Conservation (phyloP, 1,140 invertebrate species). For the Drosophila aff. region DNA sequence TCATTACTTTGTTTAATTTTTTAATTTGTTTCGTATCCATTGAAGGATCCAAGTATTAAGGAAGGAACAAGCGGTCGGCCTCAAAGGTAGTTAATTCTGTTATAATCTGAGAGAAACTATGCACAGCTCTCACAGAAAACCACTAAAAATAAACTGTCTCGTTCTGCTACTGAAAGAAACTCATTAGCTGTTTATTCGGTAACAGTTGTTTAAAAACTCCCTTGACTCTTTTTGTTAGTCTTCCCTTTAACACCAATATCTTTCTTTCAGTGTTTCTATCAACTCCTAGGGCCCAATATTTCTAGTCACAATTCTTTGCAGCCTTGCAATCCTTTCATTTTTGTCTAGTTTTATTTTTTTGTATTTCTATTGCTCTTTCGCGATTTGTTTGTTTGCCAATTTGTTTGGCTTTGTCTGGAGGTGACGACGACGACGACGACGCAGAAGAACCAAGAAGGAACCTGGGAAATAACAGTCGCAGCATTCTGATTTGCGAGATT, state of each 20-base stretch:
- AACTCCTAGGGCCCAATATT: conserved; percentile 9
- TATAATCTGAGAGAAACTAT: not conserved
- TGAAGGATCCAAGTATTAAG: too few species aligned
- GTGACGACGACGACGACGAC: conserved; percentile 24
- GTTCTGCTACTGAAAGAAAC: too few species aligned
- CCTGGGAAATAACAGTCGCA: conserved; percentile 5
- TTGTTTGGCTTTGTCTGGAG: conserved; percentile 69
- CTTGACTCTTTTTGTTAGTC: too few species aligned
- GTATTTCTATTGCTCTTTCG: conserved; percentile 39
- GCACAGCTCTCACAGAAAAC: too few species aligned
- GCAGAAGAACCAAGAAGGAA: conserved; percentile 7
- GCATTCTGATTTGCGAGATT: conserved; percentile 60
- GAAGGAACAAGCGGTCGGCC: too few species aligned
- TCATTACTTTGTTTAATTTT: not conserved
- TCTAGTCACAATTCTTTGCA: conserved; percentile 12
- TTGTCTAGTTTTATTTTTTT: conserved; percentile 32
- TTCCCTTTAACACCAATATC: not conserved
- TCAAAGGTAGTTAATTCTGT: too few species aligned
- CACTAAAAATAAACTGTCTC: not conserved
- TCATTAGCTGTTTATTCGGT: too few species aligned
- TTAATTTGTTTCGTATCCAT: not conserved
- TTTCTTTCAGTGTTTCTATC: conserved; percentile 20
- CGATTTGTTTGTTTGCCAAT: conserved; percentile 71
- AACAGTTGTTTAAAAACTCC: too few species aligned
- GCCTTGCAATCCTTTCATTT: conserved; percentile 62